Evolutionary conservation across 1,140 invertebrate species (phyloP).

Genomic region (Neodiprion lecontei): DNA sequence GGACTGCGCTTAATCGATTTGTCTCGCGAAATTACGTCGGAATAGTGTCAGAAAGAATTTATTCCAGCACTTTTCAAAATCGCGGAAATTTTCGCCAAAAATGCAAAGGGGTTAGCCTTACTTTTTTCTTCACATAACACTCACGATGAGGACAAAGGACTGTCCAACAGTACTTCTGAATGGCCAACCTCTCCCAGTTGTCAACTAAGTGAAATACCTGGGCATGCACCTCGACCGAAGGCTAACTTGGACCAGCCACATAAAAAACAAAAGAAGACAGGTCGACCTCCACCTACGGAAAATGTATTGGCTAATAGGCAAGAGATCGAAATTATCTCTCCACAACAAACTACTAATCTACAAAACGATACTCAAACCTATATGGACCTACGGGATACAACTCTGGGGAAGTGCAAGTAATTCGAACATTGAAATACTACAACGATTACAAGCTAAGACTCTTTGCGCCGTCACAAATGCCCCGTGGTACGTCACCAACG

Average conservation of each 20-base stretch:
- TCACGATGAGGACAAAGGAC: too few relatives aligned
- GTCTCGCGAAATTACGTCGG: too few relatives aligned
- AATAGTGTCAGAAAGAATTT: too few relatives aligned
- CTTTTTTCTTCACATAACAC: too few relatives aligned
- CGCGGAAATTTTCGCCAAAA: too few relatives aligned
- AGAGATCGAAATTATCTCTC: conserved; percentile 26
- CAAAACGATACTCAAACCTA: conserved; percentile 35
- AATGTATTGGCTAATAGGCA: conserved; percentile 32
- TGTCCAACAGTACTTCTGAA: conserved; percentile 15
- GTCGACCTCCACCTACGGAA: conserved; percentile 12
- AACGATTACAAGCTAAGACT: not conserved
- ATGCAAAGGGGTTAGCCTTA: too few relatives aligned
- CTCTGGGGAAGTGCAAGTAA: too few relatives aligned
- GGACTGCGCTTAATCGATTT: too few relatives aligned
- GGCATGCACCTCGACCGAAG: conserved; percentile 24
- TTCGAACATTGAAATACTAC: too few relatives aligned
- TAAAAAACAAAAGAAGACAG: conserved; percentile 18
- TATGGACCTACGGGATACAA: conserved; percentile 32
- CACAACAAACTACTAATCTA: conserved; percentile 41
- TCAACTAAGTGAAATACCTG: conserved; percentile 17
- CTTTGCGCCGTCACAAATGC: conserved; percentile 2
- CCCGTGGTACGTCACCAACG: conserved; percentile 8
- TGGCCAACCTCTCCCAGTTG: not conserved
- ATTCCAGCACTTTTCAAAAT: too few relatives aligned
- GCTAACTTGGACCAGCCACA: not conserved